Evolutionary conservation across 2,888 invertebrate species (phyloP).

Genomic region (Metallyticus violacea): DNA sequence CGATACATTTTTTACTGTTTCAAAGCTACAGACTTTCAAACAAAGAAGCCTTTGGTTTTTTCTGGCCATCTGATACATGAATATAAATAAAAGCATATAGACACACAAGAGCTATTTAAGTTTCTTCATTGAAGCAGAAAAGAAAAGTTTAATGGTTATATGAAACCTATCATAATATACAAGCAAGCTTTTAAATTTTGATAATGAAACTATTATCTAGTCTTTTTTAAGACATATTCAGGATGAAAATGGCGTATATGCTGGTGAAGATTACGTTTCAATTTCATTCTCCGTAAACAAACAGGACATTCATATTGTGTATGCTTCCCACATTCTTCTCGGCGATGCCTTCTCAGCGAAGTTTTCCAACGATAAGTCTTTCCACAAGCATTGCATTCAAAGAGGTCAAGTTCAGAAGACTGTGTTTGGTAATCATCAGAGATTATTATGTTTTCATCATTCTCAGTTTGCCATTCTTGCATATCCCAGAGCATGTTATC

Average conservation of each 20-base stretch:
- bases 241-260: slow-evolving; percentile 19
- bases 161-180: neutral
- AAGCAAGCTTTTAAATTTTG: neutral
- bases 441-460: neutral
- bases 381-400: slow-evolving; percentile 58
- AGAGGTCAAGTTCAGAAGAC: slow-evolving; percentile 34
- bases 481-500: neutral
- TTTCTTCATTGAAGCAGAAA: neutral
- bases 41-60: neutral
- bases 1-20: no score
- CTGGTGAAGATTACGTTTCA: slow-evolving; percentile 32
- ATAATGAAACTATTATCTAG: neutral
- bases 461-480: neutral
- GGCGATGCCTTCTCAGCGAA: slow-evolving; percentile 39
- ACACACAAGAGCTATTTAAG: no score
- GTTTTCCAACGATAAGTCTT: slow-evolving; percentile 38
- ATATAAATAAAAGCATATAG: neutral
- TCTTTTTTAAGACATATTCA: neutral
- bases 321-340: slow-evolving; percentile 41
- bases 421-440: neutral
- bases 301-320: slow-evolving; percentile 43
- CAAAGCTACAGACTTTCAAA: no score
- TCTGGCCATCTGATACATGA: neutral
- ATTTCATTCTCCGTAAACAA: slow-evolving; percentile 43
- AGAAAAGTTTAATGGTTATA: neutral